A percentile compares a stretch with the other conserved stretches of the same genome.
Evolutionary conservation across 2,888 invertebrate genomes (phyloP).

Genomic region (Arctia plantaginis): DNA sequence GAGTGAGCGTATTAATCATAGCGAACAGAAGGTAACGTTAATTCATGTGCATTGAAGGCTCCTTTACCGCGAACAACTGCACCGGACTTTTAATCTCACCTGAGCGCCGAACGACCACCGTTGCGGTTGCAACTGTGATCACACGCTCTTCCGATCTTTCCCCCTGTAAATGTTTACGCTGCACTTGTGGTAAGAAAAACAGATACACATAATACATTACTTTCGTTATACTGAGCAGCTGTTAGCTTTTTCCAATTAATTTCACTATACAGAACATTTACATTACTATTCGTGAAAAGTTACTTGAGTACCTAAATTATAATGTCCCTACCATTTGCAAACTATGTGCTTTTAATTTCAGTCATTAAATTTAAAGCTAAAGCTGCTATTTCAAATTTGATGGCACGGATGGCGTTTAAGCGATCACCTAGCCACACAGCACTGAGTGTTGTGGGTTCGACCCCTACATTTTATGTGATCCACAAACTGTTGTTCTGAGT

Average conservation of each 20-base stretch:
- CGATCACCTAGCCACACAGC: no score
- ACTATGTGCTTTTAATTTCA: not conserved
- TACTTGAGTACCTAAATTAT: not conserved
- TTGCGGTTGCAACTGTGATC: conserved; percentile 63
- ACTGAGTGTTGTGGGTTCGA: no score
- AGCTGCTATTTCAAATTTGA: no score
- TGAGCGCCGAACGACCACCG: conserved; percentile 61
- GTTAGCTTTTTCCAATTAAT: not conserved
- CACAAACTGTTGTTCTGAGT: no score
- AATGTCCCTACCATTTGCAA: not conserved
- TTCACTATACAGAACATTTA: not conserved
- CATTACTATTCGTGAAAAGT: not conserved
- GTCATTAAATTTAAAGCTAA: no score
- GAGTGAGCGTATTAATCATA: conserved; percentile 76
- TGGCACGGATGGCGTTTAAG: no score
- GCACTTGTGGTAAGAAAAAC: conserved; percentile 32
- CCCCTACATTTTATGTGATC: no score
- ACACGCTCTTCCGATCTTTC: conserved; percentile 47
- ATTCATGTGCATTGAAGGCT: conserved; percentile 72
- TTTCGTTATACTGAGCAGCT: conserved; percentile 1
- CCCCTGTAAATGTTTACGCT: conserved; percentile 36
- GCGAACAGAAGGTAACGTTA: conserved; percentile 59
- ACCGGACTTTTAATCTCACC: conserved; percentile 81
- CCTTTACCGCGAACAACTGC: conserved; percentile 75
- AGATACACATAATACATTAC: conserved; percentile 10